These are phyloP conservation scores for Lordiphosa fenestrarum DNA, from an alignment of 2,888 invertebrate genomes.

Conservation along the genomic window DNA sequence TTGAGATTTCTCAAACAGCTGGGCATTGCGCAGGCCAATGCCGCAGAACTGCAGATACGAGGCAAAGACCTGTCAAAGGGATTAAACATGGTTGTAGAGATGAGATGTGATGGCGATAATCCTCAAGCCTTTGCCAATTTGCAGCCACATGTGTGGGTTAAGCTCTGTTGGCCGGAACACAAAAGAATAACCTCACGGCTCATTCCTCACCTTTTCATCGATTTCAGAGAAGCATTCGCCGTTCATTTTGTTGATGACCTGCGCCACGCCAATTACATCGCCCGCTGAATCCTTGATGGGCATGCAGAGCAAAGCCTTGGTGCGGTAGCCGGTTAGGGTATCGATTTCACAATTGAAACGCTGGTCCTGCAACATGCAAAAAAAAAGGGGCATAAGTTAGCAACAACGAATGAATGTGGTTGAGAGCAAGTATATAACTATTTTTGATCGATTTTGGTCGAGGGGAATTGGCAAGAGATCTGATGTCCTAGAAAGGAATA, in stretches of 20 bases:
- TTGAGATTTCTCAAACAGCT: conserved; percentile 96
- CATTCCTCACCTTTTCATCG: conserved; percentile 86
- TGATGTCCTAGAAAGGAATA: too few relatives aligned
- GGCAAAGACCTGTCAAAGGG: conserved; percentile 86
- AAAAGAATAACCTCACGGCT: conserved; percentile 34
- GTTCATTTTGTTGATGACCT: conserved; percentile 95
- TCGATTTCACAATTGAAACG: conserved; percentile 97
- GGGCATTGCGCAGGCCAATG: conserved; percentile 96
- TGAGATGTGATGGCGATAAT: conserved; percentile 15
- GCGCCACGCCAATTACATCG: conserved; percentile 97
- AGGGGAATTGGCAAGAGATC: too few relatives aligned
- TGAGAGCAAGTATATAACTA: too few relatives aligned
- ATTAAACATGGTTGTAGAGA: background rate
- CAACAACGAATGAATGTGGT: background rate
- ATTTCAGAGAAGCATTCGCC: conserved; percentile 90
- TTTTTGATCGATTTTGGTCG: too few relatives aligned
- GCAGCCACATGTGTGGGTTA: conserved; percentile 15
- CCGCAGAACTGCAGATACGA: conserved; percentile 98
- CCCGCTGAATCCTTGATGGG: conserved; percentile 96
- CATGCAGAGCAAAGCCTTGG: conserved; percentile 95
- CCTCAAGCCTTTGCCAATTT: conserved; percentile 55
- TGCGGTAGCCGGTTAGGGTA: conserved; percentile 94
- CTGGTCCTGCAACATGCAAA: conserved; percentile 83
- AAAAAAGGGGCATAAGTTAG: conserved; percentile 11
- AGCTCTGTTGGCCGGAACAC: conserved; percentile 34